A percentile compares a stretch with the other conserved stretches of the same genome.
Evolutionary conservation across 2,113 vertebrate genomes (phyloP).

Genomic region (Cettia cetti): DNA sequence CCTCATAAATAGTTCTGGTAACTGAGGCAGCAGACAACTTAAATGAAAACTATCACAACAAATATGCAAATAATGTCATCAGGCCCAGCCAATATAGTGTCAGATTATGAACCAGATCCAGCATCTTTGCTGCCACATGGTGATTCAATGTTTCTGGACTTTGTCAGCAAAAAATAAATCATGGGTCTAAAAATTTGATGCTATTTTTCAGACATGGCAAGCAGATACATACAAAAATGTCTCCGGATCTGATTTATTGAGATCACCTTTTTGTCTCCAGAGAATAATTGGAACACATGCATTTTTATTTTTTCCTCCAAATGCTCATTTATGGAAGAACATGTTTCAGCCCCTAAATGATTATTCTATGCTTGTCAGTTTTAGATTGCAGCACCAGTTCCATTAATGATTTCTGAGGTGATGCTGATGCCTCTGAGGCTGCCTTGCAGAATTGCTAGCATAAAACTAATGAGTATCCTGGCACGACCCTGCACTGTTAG

Average conservation of each 20-base stretch:
- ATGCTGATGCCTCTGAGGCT: conserved; percentile 60
- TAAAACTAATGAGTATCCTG: conserved; percentile 77
- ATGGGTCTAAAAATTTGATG: background rate
- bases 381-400: conserved; percentile 56
- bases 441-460: conserved; percentile 59
- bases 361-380: conserved; percentile 66
- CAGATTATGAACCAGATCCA: background rate
- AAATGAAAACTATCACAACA: background rate
- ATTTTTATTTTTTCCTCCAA: background rate
- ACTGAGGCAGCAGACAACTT: background rate
- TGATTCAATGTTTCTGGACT: background rate
- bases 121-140: background rate
- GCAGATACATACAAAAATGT: background rate
- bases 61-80: background rate
- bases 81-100: background rate
- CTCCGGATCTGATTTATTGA: conserved; percentile 31
- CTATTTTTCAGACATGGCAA: background rate
- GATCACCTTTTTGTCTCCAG: conserved; percentile 25
- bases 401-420: conserved; percentile 76
- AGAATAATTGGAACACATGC: background rate
- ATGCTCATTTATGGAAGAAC: conserved; percentile 66
- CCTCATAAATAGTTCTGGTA: background rate
- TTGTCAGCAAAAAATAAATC: background rate
- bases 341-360: conserved; percentile 64
- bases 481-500: conserved; percentile 27